Conservation (phyloP, 2,888 invertebrate genomes). For the Anthrax anthrax region DNA sequence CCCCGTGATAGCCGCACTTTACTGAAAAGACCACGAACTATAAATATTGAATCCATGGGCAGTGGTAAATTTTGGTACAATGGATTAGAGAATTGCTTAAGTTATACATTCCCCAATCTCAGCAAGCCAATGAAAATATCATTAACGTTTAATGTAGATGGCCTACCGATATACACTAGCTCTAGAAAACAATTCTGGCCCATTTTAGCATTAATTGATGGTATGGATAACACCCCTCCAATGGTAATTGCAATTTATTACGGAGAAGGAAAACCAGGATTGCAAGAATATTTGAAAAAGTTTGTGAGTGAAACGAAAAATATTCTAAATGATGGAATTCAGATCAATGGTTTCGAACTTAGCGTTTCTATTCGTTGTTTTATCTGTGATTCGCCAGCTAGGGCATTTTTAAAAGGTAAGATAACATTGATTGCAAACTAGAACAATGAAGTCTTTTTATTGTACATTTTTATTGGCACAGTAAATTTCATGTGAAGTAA, state of each 20-base stretch:
- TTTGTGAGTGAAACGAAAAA: background rate
- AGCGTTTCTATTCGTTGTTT: background rate
- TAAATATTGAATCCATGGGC: background rate
- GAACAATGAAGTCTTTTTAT: too few relatives aligned
- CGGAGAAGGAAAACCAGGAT: constrained; percentile 1
- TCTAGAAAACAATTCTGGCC: background rate
- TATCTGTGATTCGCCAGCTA: too few relatives aligned
- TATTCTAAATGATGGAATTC: background rate
- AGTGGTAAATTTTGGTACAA: constrained; percentile 2
- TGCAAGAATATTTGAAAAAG: background rate
- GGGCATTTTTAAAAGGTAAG: too few relatives aligned
- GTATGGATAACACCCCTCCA: background rate
- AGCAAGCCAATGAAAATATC: background rate
- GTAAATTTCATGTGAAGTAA: too few relatives aligned
- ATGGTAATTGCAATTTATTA: background rate
- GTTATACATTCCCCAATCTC: background rate
- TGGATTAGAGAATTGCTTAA: background rate
- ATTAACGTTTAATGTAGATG: constrained; percentile 1
- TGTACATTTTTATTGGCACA: too few relatives aligned
- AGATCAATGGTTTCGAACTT: background rate
- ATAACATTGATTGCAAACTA: too few relatives aligned
- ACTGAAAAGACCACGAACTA: background rate
- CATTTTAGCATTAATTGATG: background rate
- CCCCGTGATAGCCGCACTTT: background rate
- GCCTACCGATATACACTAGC: background rate